Evolutionary conservation across 2,797 vertebrate genomes (phyloP).

Genomic region (Carapus acus): DNA sequence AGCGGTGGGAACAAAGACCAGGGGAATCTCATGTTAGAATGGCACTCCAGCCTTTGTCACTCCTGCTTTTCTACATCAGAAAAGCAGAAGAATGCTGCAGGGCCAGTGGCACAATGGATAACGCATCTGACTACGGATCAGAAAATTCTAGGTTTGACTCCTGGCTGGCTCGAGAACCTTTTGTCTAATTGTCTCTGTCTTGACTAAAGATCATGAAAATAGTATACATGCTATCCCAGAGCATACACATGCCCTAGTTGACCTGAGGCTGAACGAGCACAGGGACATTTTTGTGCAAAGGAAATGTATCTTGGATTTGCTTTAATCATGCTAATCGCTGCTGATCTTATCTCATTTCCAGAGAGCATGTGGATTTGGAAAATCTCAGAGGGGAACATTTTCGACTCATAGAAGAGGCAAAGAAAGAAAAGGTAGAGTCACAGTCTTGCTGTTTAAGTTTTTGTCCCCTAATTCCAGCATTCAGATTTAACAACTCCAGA

Average conservation of each 20-base stretch:
- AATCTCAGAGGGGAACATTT: slow-evolving; percentile 85
- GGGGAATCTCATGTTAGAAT: not conserved
- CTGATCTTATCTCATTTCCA: slow-evolving; percentile 45
- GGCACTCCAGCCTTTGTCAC: slow-evolving; percentile 11
- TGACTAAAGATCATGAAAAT: no score
- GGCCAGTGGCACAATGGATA: slow-evolving; percentile 59
- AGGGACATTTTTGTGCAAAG: no score
- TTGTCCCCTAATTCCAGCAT: no score
- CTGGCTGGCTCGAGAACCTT: slow-evolving; percentile 6
- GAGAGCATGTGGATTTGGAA: slow-evolving; percentile 87
- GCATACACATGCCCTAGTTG: no score
- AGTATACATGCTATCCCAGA: no score
- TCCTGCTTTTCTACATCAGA: not conserved
- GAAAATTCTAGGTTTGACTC: slow-evolving; percentile 45
- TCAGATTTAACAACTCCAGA: no score
- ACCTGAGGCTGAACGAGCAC: no score
- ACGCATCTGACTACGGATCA: slow-evolving; percentile 41
- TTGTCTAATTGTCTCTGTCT: not conserved
- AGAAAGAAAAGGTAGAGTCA: slow-evolving; percentile 88
- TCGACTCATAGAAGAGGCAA: slow-evolving; percentile 83
- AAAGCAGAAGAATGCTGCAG: accelerated
- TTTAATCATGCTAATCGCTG: not conserved
- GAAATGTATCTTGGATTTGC: not conserved
- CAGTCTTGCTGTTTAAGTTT: not conserved
- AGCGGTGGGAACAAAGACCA: no score